Percentiles rank a stretch among this genome's conserved stretches.
phyloP scores from a whole-genome alignment of 2,113 vertebrate species.

The Suricata suricatta region DNA sequence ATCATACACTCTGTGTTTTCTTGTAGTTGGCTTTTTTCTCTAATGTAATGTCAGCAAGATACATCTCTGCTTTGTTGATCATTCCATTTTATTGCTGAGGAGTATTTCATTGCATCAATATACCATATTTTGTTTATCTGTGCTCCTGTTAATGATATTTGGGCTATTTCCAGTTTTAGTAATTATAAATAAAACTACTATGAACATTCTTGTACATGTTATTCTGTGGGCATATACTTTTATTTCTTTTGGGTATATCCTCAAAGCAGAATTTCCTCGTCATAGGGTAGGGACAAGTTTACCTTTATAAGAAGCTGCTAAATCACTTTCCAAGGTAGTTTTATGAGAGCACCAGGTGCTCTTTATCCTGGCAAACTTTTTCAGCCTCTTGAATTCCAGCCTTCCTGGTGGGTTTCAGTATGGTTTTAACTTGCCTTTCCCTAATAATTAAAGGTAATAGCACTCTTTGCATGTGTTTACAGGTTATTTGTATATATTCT shows the following conservation, averaged over 20 bases:
- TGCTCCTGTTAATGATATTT: neutral
- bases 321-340: neutral
- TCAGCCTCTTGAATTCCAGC: neutral
- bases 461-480: neutral
- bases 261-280: neutral
- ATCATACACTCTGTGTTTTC: neutral
- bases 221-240: neutral
- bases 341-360: neutral
- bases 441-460: neutral
- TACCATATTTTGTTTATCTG: neutral
- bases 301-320: neutral
- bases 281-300: neutral
- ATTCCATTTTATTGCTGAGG: neutral
- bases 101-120: neutral
- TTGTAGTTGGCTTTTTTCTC: neutral
- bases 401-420: neutral
- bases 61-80: neutral
- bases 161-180: neutral
- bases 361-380: neutral
- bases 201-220: neutral
- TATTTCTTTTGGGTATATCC: neutral
- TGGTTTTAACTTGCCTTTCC: slow-evolving; percentile 36
- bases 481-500: neutral
- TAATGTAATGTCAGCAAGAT: neutral
- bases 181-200: neutral